phyloP scores from a whole-genome alignment of 2,797 vertebrate genomes.

The Parauchenoglanis ngamensis region DNA sequence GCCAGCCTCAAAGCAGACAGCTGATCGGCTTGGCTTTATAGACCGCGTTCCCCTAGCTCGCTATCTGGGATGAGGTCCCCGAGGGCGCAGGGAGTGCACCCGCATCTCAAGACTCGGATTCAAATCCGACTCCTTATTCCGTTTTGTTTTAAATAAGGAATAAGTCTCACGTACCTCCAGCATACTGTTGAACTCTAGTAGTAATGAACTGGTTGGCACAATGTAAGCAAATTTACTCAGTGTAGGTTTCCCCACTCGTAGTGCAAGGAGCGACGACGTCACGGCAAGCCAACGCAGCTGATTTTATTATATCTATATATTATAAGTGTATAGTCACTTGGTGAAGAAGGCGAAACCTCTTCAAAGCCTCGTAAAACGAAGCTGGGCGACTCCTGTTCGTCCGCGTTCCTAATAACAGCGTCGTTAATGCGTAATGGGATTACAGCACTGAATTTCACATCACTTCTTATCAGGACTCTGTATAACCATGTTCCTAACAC shows the following conservation, averaged over 20 bases:
- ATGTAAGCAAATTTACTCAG: constrained; percentile 55
- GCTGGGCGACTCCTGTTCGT: not conserved
- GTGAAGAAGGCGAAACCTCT: not conserved
- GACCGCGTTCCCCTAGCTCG: not conserved
- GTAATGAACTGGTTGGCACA: not conserved
- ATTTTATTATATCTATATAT: too few species aligned
- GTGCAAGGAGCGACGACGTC: constrained; percentile 16
- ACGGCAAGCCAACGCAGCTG: not conserved
- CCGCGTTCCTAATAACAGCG: not conserved
- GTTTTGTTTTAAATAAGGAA: not conserved
- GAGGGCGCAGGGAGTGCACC: not conserved
- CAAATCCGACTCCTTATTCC: not conserved
- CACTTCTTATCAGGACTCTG: not conserved
- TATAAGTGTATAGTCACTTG: too few species aligned
- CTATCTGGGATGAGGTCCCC: not conserved
- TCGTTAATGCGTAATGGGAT: not conserved
- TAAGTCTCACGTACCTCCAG: not conserved
- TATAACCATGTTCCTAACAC: not conserved
- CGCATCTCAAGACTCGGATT: not conserved
- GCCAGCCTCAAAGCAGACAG: constrained; percentile 9
- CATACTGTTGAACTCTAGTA: not conserved
- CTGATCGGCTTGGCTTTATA: constrained; percentile 11
- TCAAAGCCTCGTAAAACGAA: too few species aligned
- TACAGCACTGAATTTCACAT: not conserved
- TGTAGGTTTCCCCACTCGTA: constrained; percentile 31